phyloP scores from a whole-genome alignment of 2,888 invertebrate genomes.

The Coenonympha glycerion region DNA sequence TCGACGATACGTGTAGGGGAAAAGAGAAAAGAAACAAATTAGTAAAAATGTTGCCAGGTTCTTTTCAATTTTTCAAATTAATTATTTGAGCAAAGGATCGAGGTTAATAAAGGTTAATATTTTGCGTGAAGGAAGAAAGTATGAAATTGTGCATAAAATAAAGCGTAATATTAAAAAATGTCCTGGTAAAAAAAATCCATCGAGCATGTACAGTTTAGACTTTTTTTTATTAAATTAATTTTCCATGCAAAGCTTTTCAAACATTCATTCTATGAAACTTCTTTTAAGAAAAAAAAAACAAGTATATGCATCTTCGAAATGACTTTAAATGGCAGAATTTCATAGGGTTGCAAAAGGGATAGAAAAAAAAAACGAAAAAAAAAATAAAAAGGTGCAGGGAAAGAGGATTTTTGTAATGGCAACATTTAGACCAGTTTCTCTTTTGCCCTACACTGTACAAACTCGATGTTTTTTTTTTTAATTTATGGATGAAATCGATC shows the following conservation, averaged over 20 bases:
- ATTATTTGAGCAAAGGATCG: constrained; percentile 17
- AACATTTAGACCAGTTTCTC: constrained; percentile 55
- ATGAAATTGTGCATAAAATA: constrained; percentile 24
- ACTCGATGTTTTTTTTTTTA: constrained; percentile 51
- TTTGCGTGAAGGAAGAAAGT: constrained; percentile 24
- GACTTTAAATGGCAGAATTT: not conserved
- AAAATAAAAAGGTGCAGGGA: constrained; percentile 50
- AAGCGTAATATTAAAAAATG: constrained; percentile 28
- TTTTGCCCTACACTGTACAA: constrained; percentile 65
- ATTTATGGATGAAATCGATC: constrained; percentile 23
- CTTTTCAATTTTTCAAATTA: not conserved
- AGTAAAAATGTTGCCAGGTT: constrained; percentile 67
- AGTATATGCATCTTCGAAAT: not conserved
- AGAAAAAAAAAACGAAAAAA: constrained; percentile 29
- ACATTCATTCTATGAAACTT: not conserved
- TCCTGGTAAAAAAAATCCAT: constrained; percentile 49
- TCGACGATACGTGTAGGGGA: constrained; percentile 33
- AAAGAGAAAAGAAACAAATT: constrained; percentile 46
- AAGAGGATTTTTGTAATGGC: constrained; percentile 46
- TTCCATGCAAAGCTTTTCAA: constrained; percentile 34
- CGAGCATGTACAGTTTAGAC: constrained; percentile 67
- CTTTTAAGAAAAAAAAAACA: not conserved
- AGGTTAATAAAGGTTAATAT: constrained; percentile 17
- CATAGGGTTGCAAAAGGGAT: constrained; percentile 21
- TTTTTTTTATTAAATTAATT: constrained; percentile 25